Base-by-base conservation (phyloP, 1,140 invertebrate genomes). In the Odontomachus brunneus region DNA sequence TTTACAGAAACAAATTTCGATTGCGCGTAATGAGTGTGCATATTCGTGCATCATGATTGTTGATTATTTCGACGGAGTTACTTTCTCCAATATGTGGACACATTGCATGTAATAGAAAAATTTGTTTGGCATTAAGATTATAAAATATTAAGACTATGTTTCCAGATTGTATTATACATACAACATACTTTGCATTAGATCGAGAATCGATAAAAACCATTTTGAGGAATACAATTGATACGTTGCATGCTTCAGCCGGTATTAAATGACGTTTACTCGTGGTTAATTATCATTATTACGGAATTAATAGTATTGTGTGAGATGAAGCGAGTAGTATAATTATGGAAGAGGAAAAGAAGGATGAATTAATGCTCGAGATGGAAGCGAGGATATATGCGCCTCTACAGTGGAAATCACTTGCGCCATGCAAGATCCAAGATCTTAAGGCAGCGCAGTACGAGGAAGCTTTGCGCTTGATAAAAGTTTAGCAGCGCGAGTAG, bases 341-440 rank as follows among this genome's bases (percentile, higher is more conserved):
- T 14, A 87, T 88, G 78, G 14, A 84, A 5, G 2, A 22, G 0
- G 38, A 82, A 4, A 60, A 86, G 1, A 83, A 84, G 24, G 75
- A 90, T 4, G 74, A 85, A 5, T 48, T n/a, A n/a, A 29, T 63
- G 3, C 2, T 90, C 0, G 75, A 67, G 5, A 83, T 84, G 15
- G 75, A 90, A 29, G 29, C 44, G 14, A 88, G 94, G 57, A 95
- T 96, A 69, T 94, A 93, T 78, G 94, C 95, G 0, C 96, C 96
- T 0, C 91, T 96, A 0, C 92, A 95, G 14, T 96, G 96, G 96
- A 92, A 94, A 14, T 90, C 95, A 17, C 88, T 94, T 1, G 89
- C 91, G 57, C 95, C 94, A 2, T 91, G 95, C 51, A 92, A 94
- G 72, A 95, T 96, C 60, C 92, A 95, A 59, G 96, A 96, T 90